Conservation (phyloP, 2,113 vertebrate species). For the Anarrhichthys ocellatus region DNA sequence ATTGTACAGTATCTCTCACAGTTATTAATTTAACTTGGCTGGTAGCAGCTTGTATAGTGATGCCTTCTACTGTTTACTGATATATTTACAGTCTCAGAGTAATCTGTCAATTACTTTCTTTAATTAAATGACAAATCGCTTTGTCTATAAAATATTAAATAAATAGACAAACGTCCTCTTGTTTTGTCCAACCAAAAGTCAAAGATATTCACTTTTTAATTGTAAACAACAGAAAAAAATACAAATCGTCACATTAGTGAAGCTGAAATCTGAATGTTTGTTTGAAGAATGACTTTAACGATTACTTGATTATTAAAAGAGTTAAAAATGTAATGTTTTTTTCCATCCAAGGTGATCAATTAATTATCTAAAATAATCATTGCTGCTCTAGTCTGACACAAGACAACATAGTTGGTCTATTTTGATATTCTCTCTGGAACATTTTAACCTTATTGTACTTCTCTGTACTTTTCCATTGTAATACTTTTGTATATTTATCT, state of each 20-base stretch:
- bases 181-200: neutral
- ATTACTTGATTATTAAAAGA: neutral
- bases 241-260: neutral
- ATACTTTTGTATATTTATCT: neutral
- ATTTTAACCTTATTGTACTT: neutral
- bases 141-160: neutral
- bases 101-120: neutral
- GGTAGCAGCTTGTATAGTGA: neutral
- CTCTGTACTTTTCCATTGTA: neutral
- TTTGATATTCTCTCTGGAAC: neutral
- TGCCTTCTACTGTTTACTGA: neutral
- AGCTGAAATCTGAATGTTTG: neutral
- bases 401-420: neutral
- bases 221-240: neutral
- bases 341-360: neutral
- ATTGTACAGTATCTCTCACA: neutral
- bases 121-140: neutral
- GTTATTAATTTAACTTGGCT: neutral
- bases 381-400: neutral
- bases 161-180: neutral
- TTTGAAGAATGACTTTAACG: neutral
- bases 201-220: neutral
- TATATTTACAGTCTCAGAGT: neutral
- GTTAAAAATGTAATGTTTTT: neutral
- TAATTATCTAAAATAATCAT: neutral